Conservation (phyloP, 2,888 invertebrate species). For the Leucania comma region DNA sequence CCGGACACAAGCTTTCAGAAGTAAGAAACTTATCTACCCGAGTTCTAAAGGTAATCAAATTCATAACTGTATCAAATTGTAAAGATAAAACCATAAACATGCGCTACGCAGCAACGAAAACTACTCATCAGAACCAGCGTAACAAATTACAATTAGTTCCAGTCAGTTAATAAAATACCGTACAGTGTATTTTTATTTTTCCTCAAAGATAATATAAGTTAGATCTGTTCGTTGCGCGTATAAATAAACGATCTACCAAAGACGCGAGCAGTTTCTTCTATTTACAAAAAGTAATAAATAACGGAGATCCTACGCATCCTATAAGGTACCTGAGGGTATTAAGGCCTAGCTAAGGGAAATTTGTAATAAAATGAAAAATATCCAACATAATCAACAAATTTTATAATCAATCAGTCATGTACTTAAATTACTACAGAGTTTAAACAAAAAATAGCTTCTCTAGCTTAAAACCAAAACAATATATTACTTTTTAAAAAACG, state of each 20-base stretch:
- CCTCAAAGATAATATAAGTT: slow-evolving; percentile 42
- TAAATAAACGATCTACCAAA: slow-evolving; percentile 18
- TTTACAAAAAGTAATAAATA: slow-evolving; percentile 30
- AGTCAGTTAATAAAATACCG: slow-evolving; percentile 46
- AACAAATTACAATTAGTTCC: slow-evolving; percentile 56
- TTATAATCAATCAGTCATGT: no score
- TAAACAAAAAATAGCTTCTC: no score
- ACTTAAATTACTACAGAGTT: no score
- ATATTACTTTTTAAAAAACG: no score
- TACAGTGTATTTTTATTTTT: slow-evolving; percentile 49
- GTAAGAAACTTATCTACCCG: neutral
- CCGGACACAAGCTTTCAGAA: neutral
- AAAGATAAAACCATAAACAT: slow-evolving; percentile 7
- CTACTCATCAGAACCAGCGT: slow-evolving; percentile 35
- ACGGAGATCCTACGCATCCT: neutral
- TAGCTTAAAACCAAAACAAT: no score
- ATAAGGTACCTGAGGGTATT: no score
- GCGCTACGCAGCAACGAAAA: slow-evolving; percentile 24
- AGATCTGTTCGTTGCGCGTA: slow-evolving; percentile 28
- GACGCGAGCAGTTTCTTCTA: neutral
- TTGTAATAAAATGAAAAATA: no score
- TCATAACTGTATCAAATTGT: slow-evolving; percentile 2
- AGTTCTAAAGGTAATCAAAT: neutral
- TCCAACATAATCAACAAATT: no score
- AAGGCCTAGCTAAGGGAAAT: no score